A percentile compares a stretch with the other conserved stretches of the same genome.
Conservation (phyloP, 2,888 invertebrate species). For the Tetramorium bicarinatum region DNA sequence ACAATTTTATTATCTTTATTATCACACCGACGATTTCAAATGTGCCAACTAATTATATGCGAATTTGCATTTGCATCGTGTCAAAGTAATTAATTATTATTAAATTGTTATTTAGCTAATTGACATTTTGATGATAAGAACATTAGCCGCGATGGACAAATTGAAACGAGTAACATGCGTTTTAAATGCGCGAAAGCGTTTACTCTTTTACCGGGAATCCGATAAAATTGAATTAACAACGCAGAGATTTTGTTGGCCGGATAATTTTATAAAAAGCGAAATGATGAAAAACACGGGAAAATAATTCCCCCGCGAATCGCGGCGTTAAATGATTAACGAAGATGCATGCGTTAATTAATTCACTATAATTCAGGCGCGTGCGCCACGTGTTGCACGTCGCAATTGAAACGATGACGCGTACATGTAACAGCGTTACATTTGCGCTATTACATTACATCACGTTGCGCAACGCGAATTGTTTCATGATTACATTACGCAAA, state of each 20-base stretch:
- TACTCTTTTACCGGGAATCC: background rate
- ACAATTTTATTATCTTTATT: background rate
- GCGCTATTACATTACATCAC: conserved; percentile 27
- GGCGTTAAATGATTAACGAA: conserved; percentile 9
- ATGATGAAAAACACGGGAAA: background rate
- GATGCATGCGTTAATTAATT: conserved; percentile 24
- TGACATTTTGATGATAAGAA: background rate
- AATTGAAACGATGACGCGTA: conserved; percentile 20
- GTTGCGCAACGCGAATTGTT: conserved; percentile 27
- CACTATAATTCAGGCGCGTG: conserved; percentile 11
- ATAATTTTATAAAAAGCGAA: conserved; percentile 25
- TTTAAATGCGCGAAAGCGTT: background rate
- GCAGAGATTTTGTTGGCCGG: background rate
- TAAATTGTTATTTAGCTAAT: background rate
- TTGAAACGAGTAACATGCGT: background rate
- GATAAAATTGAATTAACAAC: background rate
- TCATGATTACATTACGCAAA: conserved; percentile 22
- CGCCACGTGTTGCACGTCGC: conserved; percentile 10
- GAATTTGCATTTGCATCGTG: background rate
- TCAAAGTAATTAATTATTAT: background rate
- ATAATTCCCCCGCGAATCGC: background rate
- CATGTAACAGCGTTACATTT: conserved; percentile 23
- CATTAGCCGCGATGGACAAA: background rate
- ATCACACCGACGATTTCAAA: background rate
- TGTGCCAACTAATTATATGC: background rate